Percentiles rank a stretch among this genome's conserved stretches.
These are phyloP conservation scores for Melopsittacus undulatus DNA, from an alignment of 2,797 vertebrate genomes.

Conservation along the genomic window DNA sequence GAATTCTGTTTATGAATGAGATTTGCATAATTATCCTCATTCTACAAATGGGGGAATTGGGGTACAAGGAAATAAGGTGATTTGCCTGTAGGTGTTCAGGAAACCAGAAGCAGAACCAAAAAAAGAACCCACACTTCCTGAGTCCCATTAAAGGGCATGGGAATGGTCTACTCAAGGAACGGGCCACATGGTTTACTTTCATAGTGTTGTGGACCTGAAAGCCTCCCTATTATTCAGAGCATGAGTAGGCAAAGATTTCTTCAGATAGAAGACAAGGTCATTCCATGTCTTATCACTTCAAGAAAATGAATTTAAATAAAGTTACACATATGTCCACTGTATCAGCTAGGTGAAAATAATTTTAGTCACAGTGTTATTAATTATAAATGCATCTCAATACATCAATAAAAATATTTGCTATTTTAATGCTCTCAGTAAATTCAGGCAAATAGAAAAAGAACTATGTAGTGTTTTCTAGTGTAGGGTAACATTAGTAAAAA, in stretches of 20 bases:
- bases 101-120: not conserved
- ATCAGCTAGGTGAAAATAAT: not conserved
- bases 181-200: not conserved
- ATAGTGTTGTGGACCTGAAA: not conserved
- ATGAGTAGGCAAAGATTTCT: not conserved
- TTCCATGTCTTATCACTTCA: not conserved
- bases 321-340: not conserved
- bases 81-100: not conserved
- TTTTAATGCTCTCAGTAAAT: not conserved
- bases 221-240: not conserved
- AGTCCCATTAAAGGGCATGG: not conserved
- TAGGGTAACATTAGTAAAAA: not conserved
- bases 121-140: accelerated
- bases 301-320: not conserved
- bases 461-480: not conserved
- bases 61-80: not conserved
- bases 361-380: not conserved
- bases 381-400: not conserved
- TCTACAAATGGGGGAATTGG: not conserved
- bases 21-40: not conserved
- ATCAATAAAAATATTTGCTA: not conserved
- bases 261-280: not conserved
- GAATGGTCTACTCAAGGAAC: not conserved
- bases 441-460: not conserved
- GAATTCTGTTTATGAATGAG: not conserved